Conservation (phyloP, 1,140 invertebrate genomes). For the Lepidotrigona ventralis region DNA sequence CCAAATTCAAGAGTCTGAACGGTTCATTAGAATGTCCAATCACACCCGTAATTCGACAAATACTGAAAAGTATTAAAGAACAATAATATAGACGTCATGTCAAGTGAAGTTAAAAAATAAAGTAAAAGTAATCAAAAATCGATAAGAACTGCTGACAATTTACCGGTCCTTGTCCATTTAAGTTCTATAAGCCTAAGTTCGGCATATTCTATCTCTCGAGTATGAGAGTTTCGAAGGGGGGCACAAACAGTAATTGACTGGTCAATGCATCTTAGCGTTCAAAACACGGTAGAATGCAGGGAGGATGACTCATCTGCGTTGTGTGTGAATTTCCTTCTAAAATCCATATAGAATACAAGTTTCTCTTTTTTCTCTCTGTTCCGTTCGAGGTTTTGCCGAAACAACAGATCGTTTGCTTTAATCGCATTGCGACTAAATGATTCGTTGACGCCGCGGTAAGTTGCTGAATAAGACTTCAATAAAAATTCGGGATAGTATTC, state of each 20-base stretch:
- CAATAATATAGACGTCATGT: background rate
- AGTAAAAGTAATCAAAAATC: background rate
- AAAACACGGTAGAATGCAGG: too few species aligned
- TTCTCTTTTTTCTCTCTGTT: conserved; percentile 26
- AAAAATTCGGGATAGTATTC: too few species aligned
- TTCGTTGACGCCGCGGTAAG: conserved; percentile 35
- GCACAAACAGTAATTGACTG: too few species aligned
- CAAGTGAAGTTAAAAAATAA: too few species aligned
- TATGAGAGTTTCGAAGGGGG: conserved; percentile 15
- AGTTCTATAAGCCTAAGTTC: background rate
- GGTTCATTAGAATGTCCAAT: background rate
- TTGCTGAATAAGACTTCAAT: too few species aligned
- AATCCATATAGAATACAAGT: conserved; percentile 1
- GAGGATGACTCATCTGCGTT: too few species aligned
- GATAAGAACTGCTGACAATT: background rate
- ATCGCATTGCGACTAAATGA: conserved; percentile 47
- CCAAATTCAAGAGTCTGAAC: background rate
- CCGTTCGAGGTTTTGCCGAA: conserved; percentile 29
- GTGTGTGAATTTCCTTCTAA: too few species aligned
- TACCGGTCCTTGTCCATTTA: background rate
- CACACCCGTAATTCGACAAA: background rate
- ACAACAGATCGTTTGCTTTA: conserved; percentile 64
- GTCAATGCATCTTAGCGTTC: too few species aligned
- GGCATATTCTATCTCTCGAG: background rate
- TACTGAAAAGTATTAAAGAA: background rate